Evolutionary conservation across 2,113 vertebrate species (phyloP), one percentile per base, ranked within the genome.

Genomic region (Podarcis muralis): DNA sequence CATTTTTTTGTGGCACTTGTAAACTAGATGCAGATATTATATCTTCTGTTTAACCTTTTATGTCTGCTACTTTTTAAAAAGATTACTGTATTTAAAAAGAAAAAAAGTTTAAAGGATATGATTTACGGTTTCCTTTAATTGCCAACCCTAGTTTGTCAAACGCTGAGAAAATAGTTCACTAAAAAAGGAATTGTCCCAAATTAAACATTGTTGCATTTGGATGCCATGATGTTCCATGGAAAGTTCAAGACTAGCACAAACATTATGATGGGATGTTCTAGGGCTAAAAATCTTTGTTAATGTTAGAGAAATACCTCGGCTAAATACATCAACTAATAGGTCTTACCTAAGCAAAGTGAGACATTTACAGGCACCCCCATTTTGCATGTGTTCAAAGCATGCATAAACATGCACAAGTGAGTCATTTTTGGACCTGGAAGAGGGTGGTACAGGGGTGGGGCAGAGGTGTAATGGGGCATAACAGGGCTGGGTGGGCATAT

Each of bases 151-250:
- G 23, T 65, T 83, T 72, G 69, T 69, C 62, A 79, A 72, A 27
- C 12, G 65, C 23, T 48, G 65, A 87, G 48, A 76, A 80, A 69
- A 79, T 18, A 15, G 43, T 71, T 87, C 48, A 62, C 59, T 62
- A 72, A 87, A 87, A 53, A 53, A 53, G 48, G 9, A 53, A 53
- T 53, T 40, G 35, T 80, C 13, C 74, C n/a, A 74, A 72, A 65
- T 74, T 37, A 90, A 84, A 87, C 77, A 87, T 90, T 66, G 79
- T 53, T 72, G 18, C 35, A 23, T 13, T 74, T 65, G 69, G n/a
- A n/a, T 81, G 79, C 35, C 15, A 65, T 22, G 68, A 78, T 27
- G 23, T 23, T 11, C 57, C 3, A 6, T 84, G 37, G 66, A 84
- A 84, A 30, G 11, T 48, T 87, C 23, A 53, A 12, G 69, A 66